These are phyloP conservation scores for Picathartes gymnocephalus DNA, from an alignment of 2,113 vertebrate genomes.

Conservation along the genomic window DNA sequence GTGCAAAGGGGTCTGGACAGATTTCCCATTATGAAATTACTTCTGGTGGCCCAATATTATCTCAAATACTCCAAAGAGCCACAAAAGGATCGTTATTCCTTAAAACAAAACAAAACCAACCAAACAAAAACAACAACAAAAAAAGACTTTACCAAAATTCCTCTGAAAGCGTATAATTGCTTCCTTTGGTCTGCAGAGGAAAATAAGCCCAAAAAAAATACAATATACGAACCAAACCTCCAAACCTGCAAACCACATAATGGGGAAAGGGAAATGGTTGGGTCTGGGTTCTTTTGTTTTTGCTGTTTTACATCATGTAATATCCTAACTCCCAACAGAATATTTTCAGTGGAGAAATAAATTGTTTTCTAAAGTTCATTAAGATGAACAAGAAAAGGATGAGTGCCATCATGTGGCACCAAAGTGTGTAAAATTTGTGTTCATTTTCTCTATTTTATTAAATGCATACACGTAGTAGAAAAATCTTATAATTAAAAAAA, in stretches of 20 bases:
- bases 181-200: background rate
- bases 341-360: background rate
- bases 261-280: background rate
- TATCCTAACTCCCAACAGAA: background rate
- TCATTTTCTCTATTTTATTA: background rate
- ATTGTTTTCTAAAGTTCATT: background rate
- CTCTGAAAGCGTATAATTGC: background rate
- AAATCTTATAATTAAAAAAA: background rate
- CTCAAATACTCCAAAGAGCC: background rate
- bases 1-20: background rate
- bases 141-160: background rate
- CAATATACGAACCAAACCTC: background rate
- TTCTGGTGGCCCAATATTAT: background rate
- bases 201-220: background rate
- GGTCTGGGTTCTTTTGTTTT: background rate
- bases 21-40: background rate
- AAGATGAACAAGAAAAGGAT: background rate
- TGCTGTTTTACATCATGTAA: background rate
- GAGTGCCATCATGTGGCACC: background rate
- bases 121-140: background rate
- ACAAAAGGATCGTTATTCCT: background rate
- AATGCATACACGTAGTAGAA: background rate
- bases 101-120: background rate
- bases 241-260: background rate
- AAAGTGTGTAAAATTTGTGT: background rate